Conservation (phyloP, 2,888 invertebrate species). For the Amphipyra tragopoginis region DNA sequence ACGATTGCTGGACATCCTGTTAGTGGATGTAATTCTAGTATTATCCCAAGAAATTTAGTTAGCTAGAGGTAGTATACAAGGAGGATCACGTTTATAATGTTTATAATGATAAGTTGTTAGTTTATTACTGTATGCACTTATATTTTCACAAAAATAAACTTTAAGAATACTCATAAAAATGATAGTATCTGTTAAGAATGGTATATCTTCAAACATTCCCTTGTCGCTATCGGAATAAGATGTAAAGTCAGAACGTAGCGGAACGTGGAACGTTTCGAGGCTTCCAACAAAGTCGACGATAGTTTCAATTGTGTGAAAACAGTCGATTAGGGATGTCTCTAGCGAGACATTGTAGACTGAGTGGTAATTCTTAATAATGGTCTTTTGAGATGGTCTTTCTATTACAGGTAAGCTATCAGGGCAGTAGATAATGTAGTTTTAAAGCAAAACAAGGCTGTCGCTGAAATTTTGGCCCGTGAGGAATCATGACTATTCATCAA, state of each 20-base stretch:
- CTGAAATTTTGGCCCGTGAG: no score
- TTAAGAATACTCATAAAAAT: background rate
- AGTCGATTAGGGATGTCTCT: conserved; percentile 48
- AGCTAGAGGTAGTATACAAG: no score
- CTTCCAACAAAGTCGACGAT: conserved; percentile 22
- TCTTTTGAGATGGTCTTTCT: conserved; percentile 28
- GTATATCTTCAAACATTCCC: conserved; percentile 17
- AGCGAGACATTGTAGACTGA: conserved; percentile 29
- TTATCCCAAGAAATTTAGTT: no score
- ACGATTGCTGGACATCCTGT: no score
- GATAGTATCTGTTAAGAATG: conserved; percentile 9
- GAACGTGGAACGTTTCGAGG: conserved; percentile 20
- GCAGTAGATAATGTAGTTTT: background rate
- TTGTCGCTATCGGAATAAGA: conserved; percentile 39
- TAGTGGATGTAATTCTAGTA: no score
- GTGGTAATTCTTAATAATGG: conserved; percentile 54
- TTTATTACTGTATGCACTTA: no score
- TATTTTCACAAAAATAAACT: no score
- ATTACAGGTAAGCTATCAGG: conserved; percentile 1
- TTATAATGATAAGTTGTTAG: no score
- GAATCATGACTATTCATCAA: no score
- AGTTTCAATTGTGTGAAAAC: conserved; percentile 57
- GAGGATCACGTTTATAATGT: no score
- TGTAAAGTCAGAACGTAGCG: conserved; percentile 37
- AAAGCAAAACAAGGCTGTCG: no score